These are phyloP conservation scores for Dicentrarchus labrax DNA, from an alignment of 2,113 vertebrate species.

Conservation along the genomic window DNA sequence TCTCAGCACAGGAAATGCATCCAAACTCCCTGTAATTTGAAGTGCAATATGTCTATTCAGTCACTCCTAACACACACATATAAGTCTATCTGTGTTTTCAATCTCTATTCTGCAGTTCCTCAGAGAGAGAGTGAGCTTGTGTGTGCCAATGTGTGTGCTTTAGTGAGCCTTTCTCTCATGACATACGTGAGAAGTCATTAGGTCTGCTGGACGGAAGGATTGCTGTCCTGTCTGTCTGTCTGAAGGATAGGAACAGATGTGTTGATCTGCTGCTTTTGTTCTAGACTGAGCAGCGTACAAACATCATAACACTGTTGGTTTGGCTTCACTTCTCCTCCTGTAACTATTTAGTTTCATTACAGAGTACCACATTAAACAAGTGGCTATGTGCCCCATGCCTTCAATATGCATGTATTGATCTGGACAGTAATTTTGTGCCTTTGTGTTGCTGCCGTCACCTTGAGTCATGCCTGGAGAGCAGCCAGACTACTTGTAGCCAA, in stretches of 20 bases:
- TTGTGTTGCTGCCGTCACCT: constrained; percentile 78
- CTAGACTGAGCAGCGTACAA: constrained; percentile 33
- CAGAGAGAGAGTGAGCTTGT: constrained; percentile 9
- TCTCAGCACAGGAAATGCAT: constrained; percentile 48
- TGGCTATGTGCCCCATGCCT: constrained; percentile 50
- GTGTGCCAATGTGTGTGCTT: constrained; percentile 12
- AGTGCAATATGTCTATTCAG: constrained; percentile 28
- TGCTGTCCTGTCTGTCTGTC: too few species aligned
- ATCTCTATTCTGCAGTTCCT: constrained; percentile 34
- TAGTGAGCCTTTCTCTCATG: constrained; percentile 26
- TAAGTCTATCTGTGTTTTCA: constrained; percentile 35
- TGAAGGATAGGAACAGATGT: constrained; percentile 45
- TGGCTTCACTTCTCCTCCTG: constrained; percentile 17
- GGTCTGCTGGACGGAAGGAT: constrained; percentile 35
- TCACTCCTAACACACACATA: constrained; percentile 34
- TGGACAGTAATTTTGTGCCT: constrained; percentile 71
- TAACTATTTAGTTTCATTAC: constrained; percentile 63
- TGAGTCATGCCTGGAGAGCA: constrained; percentile 81
- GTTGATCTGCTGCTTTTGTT: constrained; percentile 61
- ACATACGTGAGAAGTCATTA: constrained; percentile 54
- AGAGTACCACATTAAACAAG: constrained; percentile 66
- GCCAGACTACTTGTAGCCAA: constrained; percentile 81
- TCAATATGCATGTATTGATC: constrained; percentile 75
- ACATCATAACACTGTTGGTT: background rate
- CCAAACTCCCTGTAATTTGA: constrained; percentile 40